These are phyloP conservation scores for Proterorhinus semilunaris DNA, from an alignment of 2,113 vertebrate species.

Conservation along the genomic window DNA sequence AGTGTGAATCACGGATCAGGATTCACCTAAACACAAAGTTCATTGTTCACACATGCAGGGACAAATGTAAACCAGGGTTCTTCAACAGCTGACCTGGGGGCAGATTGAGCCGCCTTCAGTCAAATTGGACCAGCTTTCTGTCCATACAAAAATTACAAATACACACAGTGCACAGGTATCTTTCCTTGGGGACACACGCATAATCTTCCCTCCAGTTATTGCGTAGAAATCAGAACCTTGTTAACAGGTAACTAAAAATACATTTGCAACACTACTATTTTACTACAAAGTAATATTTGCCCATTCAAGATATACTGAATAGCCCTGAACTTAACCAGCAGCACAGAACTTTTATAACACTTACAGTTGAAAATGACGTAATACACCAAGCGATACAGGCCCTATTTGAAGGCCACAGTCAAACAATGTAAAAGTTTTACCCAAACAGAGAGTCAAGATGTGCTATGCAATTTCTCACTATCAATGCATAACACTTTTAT, in stretches of 20 bases:
- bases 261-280: neutral
- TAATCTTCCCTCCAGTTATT: no score
- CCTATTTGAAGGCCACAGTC: conserved; percentile 10
- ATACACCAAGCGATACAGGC: conserved; percentile 3
- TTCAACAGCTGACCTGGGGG: no score
- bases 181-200: no score
- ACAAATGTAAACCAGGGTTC: no score
- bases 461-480: no score
- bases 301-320: neutral
- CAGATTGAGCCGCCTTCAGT: no score
- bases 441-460: no score
- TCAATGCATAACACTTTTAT: no score
- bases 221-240: no score
- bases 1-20: conserved; percentile 28
- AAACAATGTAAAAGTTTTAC: no score
- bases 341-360: neutral
- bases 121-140: conserved; percentile 4
- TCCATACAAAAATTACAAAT: neutral
- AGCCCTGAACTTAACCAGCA: neutral
- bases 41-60: neutral
- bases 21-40: conserved; percentile 23
- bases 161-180: no score
- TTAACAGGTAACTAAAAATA: neutral
- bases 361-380: neutral
- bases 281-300: neutral